Conservation (phyloP, 2,113 vertebrate species). For the Xenotilapia caudafasciata region DNA sequence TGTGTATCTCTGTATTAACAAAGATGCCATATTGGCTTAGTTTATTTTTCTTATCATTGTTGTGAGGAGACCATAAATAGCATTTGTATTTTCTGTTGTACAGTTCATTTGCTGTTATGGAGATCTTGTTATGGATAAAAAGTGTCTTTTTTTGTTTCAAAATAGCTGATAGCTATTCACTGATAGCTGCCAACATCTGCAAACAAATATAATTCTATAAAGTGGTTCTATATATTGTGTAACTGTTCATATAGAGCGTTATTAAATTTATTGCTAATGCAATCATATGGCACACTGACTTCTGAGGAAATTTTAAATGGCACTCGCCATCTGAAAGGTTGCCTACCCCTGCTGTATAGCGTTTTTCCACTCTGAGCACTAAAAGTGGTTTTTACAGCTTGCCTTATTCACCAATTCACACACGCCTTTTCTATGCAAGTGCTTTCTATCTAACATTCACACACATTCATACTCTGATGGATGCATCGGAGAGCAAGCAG, state of each 20-base stretch:
- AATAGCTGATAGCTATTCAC: not conserved
- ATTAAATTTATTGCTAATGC: not conserved
- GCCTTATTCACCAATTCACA: not conserved
- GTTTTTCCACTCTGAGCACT: not conserved
- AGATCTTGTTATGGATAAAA: not conserved
- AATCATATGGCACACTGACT: not conserved
- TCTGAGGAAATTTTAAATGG: not conserved
- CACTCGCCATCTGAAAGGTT: not conserved
- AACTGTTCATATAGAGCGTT: not conserved
- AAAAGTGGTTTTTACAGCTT: not conserved
- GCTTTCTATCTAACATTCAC: not conserved
- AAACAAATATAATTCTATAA: not conserved
- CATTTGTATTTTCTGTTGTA: not conserved
- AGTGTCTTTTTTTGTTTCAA: rapidly evolving
- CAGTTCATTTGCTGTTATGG: not conserved
- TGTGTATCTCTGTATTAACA: no score
- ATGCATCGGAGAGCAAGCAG: not conserved
- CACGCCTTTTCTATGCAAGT: not conserved
- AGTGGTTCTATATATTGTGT: not conserved
- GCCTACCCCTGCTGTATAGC: not conserved
- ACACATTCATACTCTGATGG: not conserved
- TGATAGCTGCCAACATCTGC: not conserved
- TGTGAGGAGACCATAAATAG: not conserved
- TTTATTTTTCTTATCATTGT: no score
- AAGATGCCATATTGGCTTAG: no score